Base-by-base conservation (phyloP, 1,140 invertebrate genomes). In the Neuroterus valhalla region DNA sequence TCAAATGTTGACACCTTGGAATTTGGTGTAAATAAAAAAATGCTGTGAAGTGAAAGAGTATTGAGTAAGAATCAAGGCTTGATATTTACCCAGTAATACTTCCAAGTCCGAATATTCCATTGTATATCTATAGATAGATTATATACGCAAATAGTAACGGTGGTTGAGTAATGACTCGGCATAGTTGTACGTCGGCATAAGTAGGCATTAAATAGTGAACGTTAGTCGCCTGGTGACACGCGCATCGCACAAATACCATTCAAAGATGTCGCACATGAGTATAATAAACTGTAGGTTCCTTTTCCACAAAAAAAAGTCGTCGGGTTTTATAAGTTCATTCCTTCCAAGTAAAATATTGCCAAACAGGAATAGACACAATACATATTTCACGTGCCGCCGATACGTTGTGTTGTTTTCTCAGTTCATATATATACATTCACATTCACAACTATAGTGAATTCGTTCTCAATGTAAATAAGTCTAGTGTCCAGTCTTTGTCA, bases 181-280 rank as follows among this genome's bases (percentile, higher is more conserved):
- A 62, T 75, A 78, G 78, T 84, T 75, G 76, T 77, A 78, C 77
- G 75, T 74, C 77, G 78, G 78, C 73, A 78, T 82, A 83, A 81
- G 81, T 81, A 82, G 75, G 75, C 77, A 81, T 81, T 83, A 83
- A 83, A 75, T 81, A 83, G 82, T 79, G 76, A 82, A 68, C 77
- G 79, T 52, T 77, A 79, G 77, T 82, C 74, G 26, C 55, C n/a
- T 62, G 55, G 55, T n/a, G 55, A 74, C 66, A 44, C 69, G 71
- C 71, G 50, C 76, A 71, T 17, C 52, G 19, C 17, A 14, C 26
- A 31, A 66, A 21, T 50, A 44, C 15, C 6, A 48, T 23, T 62
- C 52, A 31, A 75, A 62, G 70, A 71, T 78, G 14, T 62, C n/a
- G 55, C 5, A 62, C 31, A 31, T 3, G 31, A 38, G 31, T 38